Evolutionary conservation across 2,113 vertebrate genomes (phyloP).

Genomic region (Haliaeetus leucogaster): DNA sequence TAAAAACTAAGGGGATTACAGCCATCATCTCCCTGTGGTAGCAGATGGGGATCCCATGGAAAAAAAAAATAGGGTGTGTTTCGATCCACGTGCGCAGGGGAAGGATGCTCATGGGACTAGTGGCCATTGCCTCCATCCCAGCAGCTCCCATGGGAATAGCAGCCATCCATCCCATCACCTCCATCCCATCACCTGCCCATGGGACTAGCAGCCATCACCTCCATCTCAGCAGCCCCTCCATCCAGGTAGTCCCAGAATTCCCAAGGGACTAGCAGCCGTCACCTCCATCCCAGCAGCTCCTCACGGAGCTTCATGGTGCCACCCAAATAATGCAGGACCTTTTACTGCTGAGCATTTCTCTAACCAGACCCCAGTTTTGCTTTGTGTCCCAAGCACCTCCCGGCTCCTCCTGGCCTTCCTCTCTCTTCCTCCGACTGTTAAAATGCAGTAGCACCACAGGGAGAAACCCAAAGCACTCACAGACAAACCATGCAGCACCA

Average conservation of each 20-base stretch:
- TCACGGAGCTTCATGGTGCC: neutral
- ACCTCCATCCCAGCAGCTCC: neutral
- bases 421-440: neutral
- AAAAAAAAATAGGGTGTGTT: fast-evolving
- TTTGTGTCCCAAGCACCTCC: neutral
- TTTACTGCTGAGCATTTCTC: neutral
- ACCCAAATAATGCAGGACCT: neutral
- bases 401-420: neutral
- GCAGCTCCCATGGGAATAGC: neutral
- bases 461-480: neutral
- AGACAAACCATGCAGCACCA: neutral
- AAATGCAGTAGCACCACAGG: fast-evolving
- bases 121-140: neutral
- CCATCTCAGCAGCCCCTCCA: neutral
- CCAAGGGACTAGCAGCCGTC: too few relatives aligned
- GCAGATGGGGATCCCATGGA: neutral
- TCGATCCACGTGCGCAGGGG: fast-evolving
- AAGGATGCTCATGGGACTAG: neutral
- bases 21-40: neutral
- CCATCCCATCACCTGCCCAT: neutral
- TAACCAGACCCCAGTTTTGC: neutral
- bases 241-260: too few relatives aligned
- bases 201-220: neutral
- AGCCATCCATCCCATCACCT: too few relatives aligned
- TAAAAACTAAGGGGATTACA: neutral